phyloP scores from a whole-genome alignment of 2,797 vertebrate genomes.

The Sebastes taczanowskii region DNA sequence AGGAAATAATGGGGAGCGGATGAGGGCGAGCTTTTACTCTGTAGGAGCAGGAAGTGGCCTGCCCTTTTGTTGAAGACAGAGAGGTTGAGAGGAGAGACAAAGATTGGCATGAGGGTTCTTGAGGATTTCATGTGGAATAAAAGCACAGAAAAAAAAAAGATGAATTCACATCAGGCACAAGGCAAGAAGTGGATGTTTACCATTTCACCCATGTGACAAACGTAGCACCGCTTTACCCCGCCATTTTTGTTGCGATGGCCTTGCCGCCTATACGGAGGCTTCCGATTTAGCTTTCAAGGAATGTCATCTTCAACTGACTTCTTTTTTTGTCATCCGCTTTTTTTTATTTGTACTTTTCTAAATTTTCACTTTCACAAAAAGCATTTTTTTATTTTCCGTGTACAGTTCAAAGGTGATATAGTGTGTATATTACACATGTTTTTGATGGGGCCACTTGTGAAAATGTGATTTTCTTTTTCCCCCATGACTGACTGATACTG shows the following conservation, averaged over 20 bases:
- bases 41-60: constrained; percentile 54
- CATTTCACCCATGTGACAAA: constrained; percentile 73
- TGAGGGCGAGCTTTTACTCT: constrained; percentile 71
- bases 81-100: constrained; percentile 49
- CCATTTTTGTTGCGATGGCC: constrained; percentile 82
- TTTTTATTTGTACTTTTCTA: constrained; percentile 76
- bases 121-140: constrained; percentile 67
- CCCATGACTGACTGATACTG: constrained; percentile 60
- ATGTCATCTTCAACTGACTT: constrained; percentile 87
- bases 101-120: constrained; percentile 45
- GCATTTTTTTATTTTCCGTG: constrained; percentile 85
- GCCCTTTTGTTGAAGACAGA: constrained; percentile 70
- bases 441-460: constrained; percentile 86
- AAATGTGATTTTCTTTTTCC: constrained; percentile 85
- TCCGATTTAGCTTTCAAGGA: constrained; percentile 84
- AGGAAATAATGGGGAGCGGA: constrained; percentile 58
- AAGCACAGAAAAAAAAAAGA: constrained; percentile 75
- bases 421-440: constrained; percentile 95
- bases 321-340: constrained; percentile 75
- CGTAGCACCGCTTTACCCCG: constrained; percentile 84
- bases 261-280: constrained; percentile 89
- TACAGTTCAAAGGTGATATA: constrained; percentile 91
- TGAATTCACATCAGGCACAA: constrained; percentile 68
- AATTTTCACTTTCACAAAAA: constrained; percentile 58
- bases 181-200: constrained; percentile 65